Percentiles rank a stretch among this genome's conserved stretches.
These are phyloP conservation scores for Heliconius nattereri DNA, from an alignment of 1,140 invertebrate genomes.

Conservation along the genomic window DNA sequence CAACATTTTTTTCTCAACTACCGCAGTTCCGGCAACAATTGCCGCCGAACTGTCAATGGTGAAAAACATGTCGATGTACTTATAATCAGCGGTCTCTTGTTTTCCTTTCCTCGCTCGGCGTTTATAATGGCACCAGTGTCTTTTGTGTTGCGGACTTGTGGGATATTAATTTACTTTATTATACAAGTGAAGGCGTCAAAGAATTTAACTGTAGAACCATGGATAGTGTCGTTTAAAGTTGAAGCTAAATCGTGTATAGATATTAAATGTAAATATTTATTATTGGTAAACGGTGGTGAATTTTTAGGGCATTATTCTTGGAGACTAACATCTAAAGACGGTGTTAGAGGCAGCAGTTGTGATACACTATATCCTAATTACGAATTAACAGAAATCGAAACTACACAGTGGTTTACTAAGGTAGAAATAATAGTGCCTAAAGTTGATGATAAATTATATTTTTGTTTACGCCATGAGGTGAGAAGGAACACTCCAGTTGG, in stretches of 20 bases:
- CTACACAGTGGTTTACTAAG: constrained; percentile 52
- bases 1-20: constrained; percentile 51
- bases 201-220: no score
- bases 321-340: constrained; percentile 66
- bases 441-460: constrained; percentile 58
- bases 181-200: no score
- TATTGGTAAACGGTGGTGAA: constrained; percentile 54
- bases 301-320: constrained; percentile 72
- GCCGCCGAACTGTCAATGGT: constrained; percentile 69
- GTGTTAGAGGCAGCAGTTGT: constrained; percentile 58
- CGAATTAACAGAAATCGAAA: constrained; percentile 65
- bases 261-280: constrained; percentile 18
- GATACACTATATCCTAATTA: constrained; percentile 70
- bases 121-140: constrained; percentile 67
- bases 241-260: not conserved
- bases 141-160: constrained; percentile 77
- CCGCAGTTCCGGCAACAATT: constrained; percentile 75
- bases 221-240: constrained; percentile 44
- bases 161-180: constrained; percentile 63
- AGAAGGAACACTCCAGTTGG: constrained; percentile 54
- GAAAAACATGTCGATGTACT: constrained; percentile 65
- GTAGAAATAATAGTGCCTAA: constrained; percentile 59
- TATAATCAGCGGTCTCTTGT: constrained; percentile 44
- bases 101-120: constrained; percentile 52
- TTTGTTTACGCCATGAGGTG: constrained; percentile 58